These are phyloP conservation scores for Hylyphantes graminicola DNA, from an alignment of 1,140 invertebrate genomes.

Conservation along the genomic window DNA sequence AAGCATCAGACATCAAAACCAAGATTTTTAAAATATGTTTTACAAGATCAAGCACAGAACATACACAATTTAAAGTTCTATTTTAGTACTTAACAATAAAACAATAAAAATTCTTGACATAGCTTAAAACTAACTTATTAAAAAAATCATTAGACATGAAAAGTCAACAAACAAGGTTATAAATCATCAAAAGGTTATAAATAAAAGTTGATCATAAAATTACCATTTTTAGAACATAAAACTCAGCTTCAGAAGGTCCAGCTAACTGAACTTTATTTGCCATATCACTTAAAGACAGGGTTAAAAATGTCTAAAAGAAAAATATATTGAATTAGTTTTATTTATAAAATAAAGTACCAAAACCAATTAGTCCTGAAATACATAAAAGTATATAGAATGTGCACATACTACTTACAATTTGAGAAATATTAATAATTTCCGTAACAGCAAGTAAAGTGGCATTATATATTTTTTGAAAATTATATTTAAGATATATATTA, in stretches of 20 bases:
- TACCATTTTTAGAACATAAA: slow-evolving; percentile 93
- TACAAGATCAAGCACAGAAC: no score
- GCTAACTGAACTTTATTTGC: slow-evolving; percentile 88
- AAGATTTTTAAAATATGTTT: no score
- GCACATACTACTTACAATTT: background rate
- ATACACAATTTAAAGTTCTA: no score
- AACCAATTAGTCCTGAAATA: background rate
- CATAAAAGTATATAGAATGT: background rate
- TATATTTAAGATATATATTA: background rate
- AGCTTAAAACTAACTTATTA: no score
- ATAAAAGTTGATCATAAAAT: slow-evolving; percentile 21
- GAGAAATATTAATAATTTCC: background rate
- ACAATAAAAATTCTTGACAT: no score
- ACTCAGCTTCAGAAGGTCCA: slow-evolving; percentile 87
- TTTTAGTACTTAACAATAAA: no score
- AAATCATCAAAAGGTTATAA: no score
- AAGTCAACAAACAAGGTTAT: no score
- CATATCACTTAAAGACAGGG: slow-evolving; percentile 92
- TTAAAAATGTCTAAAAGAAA: slow-evolving; percentile 83
- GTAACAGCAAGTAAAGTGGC: background rate
- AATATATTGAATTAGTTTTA: background rate
- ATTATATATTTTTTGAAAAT: no score
- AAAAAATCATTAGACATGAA: no score
- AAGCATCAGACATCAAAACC: no score
- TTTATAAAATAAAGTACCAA: background rate